Evolutionary conservation across 1,140 invertebrate genomes (phyloP).

Genomic region (Thaumatotibia leucotreta): DNA sequence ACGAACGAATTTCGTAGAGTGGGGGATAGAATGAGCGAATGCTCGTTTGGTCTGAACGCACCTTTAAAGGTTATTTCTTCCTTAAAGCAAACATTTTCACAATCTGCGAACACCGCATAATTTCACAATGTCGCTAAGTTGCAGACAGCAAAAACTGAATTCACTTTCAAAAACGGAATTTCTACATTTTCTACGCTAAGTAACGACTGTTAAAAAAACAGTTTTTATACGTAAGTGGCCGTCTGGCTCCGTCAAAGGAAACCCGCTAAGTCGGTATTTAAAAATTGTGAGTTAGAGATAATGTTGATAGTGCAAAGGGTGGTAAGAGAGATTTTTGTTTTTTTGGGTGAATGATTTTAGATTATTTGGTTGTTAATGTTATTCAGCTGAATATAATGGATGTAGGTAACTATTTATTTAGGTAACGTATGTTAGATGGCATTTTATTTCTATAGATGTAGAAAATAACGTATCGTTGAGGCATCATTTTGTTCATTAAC

Average conservation of each 20-base stretch:
- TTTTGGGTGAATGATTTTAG: background rate
- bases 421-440: too few species aligned
- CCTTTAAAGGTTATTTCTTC: background rate
- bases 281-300: conserved; percentile 3
- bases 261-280: conserved; percentile 22
- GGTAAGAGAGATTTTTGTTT: conserved; percentile 1
- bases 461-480: too few species aligned
- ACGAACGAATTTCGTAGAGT: too few species aligned
- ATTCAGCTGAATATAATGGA: background rate
- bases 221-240: conserved; percentile 48
- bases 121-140: background rate
- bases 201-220: conserved; percentile 36
- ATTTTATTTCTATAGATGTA: too few species aligned
- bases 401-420: background rate
- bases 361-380: background rate
- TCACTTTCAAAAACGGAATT: conserved; percentile 17
- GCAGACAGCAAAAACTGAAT: background rate
- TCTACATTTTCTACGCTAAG: conserved; percentile 27
- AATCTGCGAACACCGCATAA: background rate
- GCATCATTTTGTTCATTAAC: too few species aligned
- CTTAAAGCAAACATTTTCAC: background rate
- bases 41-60: too few species aligned
- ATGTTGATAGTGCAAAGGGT: background rate
- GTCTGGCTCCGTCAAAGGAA: conserved; percentile 50
- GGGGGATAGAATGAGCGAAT: too few species aligned